Evolutionary conservation across 2,113 vertebrate species (phyloP).

Genomic region (Nothoprocta pentlandii): DNA sequence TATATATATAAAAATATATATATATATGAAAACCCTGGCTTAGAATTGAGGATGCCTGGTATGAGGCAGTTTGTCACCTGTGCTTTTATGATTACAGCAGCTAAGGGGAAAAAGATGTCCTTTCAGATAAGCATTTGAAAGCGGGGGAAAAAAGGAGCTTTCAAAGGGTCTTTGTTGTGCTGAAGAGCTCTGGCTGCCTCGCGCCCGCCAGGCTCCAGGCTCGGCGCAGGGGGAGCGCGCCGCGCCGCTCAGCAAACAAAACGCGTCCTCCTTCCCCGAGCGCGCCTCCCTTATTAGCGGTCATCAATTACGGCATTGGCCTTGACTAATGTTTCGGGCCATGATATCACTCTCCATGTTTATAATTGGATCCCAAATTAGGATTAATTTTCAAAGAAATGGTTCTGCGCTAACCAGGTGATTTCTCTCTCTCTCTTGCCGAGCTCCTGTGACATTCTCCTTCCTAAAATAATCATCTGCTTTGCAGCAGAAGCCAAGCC

Average conservation of each 20-base stretch:
- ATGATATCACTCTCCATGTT: conserved; percentile 45
- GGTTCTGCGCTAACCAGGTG: conserved; percentile 20
- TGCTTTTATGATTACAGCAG: conserved; percentile 77
- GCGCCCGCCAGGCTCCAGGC: conserved; percentile 46
- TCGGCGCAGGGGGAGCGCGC: conserved; percentile 54
- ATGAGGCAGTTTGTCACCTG: conserved; percentile 79
- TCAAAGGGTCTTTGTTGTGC: conserved; percentile 82
- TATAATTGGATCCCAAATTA: conserved; percentile 63
- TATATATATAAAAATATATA: background rate
- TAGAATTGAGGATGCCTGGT: conserved; percentile 52
- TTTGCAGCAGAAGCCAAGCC: background rate
- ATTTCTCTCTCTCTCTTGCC: background rate
- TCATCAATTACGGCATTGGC: conserved; percentile 68
- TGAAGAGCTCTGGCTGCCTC: conserved; percentile 62
- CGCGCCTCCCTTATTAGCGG: conserved; percentile 34
- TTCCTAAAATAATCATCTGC: background rate
- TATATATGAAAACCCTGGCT: background rate
- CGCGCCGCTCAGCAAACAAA: conserved; percentile 45
- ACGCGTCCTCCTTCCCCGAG: conserved; percentile 62
- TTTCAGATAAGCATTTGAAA: conserved; percentile 79
- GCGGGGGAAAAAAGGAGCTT: conserved; percentile 56
- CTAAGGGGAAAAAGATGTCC: conserved; percentile 78
- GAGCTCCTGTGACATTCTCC: background rate
- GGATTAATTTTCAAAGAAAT: conserved; percentile 65
- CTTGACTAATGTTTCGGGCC: conserved; percentile 65